A percentile compares a stretch with the other conserved stretches of the same genome.
phyloP scores from a whole-genome alignment of 2,113 vertebrate species.

The Epinephelus fuscoguttatus region DNA sequence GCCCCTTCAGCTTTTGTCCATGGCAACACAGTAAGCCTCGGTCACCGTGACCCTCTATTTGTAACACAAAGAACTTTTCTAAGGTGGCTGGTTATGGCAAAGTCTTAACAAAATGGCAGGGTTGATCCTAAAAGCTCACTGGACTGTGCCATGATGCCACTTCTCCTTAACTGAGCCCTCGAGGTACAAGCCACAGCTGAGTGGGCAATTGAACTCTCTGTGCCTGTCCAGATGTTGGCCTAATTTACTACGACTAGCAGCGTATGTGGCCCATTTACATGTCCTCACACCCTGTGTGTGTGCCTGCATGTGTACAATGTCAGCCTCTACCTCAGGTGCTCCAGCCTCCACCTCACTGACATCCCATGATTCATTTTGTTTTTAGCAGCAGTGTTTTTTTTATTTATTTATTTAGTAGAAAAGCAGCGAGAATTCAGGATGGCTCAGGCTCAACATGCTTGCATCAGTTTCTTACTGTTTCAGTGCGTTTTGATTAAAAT shows the following conservation, averaged over 20 bases:
- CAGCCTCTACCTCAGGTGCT: conserved; percentile 60
- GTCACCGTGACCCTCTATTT: conserved; percentile 45
- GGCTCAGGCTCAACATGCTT: background rate
- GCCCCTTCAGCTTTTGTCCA: conserved; percentile 37
- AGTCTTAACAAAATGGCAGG: conserved; percentile 35
- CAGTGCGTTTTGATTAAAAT: background rate
- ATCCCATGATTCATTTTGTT: conserved; percentile 35
- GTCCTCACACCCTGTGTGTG: conserved; percentile 65
- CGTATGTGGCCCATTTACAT: conserved; percentile 76
- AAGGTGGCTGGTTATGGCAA: conserved; percentile 44
- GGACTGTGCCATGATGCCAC: conserved; percentile 55
- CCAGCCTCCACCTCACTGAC: background rate
- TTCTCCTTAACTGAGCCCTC: conserved; percentile 66
- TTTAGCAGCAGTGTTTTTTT: background rate
- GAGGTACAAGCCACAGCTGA: conserved; percentile 73
- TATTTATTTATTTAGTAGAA: background rate
- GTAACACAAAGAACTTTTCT: conserved; percentile 44
- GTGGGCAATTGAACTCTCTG: conserved; percentile 71
- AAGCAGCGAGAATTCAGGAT: background rate
- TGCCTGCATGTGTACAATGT: conserved; percentile 51
- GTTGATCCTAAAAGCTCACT: conserved; percentile 44
- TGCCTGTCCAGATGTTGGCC: conserved; percentile 85
- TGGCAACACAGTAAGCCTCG: conserved; percentile 20
- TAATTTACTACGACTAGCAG: conserved; percentile 78
- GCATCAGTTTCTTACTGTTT: background rate